Conservation (phyloP, 2,113 vertebrate species). For the Muntiacus muntjak region DNA sequence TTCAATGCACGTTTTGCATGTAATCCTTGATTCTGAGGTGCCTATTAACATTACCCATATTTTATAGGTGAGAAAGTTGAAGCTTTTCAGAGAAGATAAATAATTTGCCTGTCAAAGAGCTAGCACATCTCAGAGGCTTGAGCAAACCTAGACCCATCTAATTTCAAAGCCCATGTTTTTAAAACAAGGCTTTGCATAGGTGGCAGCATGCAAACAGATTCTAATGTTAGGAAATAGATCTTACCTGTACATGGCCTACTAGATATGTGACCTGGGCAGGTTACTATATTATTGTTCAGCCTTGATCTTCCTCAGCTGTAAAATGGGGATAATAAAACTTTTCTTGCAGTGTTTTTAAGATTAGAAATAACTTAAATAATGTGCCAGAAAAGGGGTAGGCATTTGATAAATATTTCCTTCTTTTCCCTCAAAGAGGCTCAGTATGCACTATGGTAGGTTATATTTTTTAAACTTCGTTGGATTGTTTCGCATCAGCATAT, state of each 20-base stretch:
- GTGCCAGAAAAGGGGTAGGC: neutral
- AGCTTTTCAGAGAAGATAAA: neutral
- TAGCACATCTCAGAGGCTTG: neutral
- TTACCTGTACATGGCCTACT: neutral
- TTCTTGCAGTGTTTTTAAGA: neutral
- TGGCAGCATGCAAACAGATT: neutral
- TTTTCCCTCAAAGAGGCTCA: neutral
- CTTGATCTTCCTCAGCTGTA: neutral
- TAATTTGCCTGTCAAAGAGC: neutral
- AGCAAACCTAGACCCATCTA: neutral
- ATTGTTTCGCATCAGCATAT: neutral
- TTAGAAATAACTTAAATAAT: neutral
- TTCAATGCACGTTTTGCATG: neutral
- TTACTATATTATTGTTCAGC: neutral
- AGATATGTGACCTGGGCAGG: neutral
- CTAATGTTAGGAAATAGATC: neutral
- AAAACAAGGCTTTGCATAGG: neutral
- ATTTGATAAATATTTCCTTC: neutral
- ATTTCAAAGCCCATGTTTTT: neutral
- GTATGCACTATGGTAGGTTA: neutral
- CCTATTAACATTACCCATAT: neutral
- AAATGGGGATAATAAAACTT: neutral
- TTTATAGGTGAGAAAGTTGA: neutral
- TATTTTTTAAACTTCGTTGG: neutral
- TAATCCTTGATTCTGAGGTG: neutral